These are phyloP conservation scores for Chiloscyllium punctatum DNA, from an alignment of 2,797 vertebrate species.

Conservation along the genomic window DNA sequence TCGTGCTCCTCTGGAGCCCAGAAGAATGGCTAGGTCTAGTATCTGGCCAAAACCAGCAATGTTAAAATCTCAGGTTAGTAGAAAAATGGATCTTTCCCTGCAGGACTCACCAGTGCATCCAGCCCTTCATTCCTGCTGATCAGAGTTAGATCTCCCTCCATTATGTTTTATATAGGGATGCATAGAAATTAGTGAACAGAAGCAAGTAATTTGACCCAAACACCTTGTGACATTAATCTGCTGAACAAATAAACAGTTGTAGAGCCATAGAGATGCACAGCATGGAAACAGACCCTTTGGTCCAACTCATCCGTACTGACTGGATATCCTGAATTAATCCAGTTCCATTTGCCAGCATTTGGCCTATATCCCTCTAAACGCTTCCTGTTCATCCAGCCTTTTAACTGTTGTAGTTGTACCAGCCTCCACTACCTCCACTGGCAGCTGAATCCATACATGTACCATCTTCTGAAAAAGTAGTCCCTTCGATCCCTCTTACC, in stretches of 20 bases:
- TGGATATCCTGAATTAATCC: too few species aligned
- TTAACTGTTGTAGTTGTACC: too few species aligned
- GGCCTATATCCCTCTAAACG: too few species aligned
- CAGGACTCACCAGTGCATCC: background rate
- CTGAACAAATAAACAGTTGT: background rate
- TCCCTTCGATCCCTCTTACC: too few species aligned
- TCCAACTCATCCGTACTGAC: too few species aligned
- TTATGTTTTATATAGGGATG: background rate
- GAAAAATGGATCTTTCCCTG: background rate
- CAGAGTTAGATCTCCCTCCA: background rate
- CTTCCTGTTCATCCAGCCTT: too few species aligned
- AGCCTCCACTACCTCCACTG: too few species aligned
- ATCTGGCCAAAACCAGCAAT: background rate
- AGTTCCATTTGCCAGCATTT: too few species aligned
- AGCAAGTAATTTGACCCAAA: background rate
- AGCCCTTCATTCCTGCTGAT: background rate
- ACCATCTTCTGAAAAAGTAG: too few species aligned
- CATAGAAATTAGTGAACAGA: background rate
- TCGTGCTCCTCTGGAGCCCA: background rate
- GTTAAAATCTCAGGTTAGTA: background rate
- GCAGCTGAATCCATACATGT: too few species aligned
- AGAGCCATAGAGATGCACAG: too few species aligned
- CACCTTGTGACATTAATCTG: background rate
- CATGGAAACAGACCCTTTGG: too few species aligned
- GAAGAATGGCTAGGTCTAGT: background rate